Base-by-base conservation (phyloP, 1,140 invertebrate species). In the Hetaerina americana region DNA sequence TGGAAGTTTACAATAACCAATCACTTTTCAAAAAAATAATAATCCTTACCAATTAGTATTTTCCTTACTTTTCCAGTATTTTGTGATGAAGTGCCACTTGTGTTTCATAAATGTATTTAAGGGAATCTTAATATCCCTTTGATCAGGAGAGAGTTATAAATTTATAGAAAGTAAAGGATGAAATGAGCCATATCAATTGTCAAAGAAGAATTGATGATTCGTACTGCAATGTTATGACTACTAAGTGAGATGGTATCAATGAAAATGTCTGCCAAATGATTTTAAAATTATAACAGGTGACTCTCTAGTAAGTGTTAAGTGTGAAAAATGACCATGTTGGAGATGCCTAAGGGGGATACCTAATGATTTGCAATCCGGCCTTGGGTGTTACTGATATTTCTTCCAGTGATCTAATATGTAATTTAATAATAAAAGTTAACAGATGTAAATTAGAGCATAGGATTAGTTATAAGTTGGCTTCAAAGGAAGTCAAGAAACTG, bases 371-470 rank as follows among this genome's bases (percentile, higher is more conserved):
- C 28, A 27, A 69, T 69, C 68, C 26, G 68, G 26, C 68, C 40
- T 57, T 57, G 40, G 49, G 69, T 66, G 69, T 73, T 72, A 31
- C 70, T 68, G 69, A 73, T 73, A 73, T 71, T 70, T 73, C 72
- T 73, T 73, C 72, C 72, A 73, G 72, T 73, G 72, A 73, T 73
- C 29, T 73, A 57, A 57, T 57, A 57, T 57, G 40, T 57, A 57
- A 57, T 57, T 57, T 18, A 57, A 57, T 57, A 69, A 27, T 69
- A 27, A 69, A 69, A 69, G 68, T 69, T 69, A 69, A 69, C 68
- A 69, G 5, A 27, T 69, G 28, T 27, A 69, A 69, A 27, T 26
- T n/a, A 18, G 15, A 57, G 40, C 15, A 57, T 57, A 57, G 40
- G 22, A 57, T 1, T 69, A 69, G 68, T 27, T 27, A 27, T 69